These are phyloP conservation scores for Meriones psammophilus DNA, from an alignment of 2,797 vertebrate species.

Conservation along the genomic window DNA sequence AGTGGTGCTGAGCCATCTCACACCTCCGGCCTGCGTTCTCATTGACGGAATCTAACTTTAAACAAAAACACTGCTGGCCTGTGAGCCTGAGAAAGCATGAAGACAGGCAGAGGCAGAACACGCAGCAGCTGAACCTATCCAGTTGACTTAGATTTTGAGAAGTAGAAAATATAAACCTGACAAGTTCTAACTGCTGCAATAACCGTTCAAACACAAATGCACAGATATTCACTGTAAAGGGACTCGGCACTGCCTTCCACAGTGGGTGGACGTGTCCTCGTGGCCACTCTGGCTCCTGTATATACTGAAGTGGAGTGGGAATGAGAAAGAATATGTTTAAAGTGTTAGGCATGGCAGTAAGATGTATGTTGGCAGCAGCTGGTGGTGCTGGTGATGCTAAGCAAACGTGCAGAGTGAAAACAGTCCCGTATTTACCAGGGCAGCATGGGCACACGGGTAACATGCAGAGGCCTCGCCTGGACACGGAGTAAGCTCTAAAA, in stretches of 20 bases:
- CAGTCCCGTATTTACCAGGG: neutral
- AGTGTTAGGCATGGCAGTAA: neutral
- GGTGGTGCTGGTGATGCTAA: neutral
- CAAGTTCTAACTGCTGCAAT: neutral
- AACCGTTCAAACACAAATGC: neutral
- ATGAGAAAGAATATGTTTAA: neutral
- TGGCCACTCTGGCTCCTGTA: neutral
- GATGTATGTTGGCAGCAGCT: neutral
- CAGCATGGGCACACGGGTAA: neutral
- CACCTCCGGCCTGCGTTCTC: neutral
- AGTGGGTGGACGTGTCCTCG: neutral
- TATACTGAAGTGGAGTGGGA: neutral
- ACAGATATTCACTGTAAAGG: neutral
- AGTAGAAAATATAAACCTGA: constrained; percentile 40
- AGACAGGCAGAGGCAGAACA: neutral
- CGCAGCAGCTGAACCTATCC: neutral
- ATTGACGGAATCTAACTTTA: neutral
- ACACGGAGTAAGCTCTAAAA: neutral
- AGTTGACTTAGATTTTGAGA: constrained; percentile 19
- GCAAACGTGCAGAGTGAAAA: neutral
- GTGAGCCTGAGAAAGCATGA: neutral
- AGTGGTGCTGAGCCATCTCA: neutral
- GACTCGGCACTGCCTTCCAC: neutral
- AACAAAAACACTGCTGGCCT: neutral
- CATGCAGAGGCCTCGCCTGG: accelerated